These are phyloP conservation scores for Napeogenes sylphis DNA, from an alignment of 2,888 invertebrate genomes.

Conservation along the genomic window DNA sequence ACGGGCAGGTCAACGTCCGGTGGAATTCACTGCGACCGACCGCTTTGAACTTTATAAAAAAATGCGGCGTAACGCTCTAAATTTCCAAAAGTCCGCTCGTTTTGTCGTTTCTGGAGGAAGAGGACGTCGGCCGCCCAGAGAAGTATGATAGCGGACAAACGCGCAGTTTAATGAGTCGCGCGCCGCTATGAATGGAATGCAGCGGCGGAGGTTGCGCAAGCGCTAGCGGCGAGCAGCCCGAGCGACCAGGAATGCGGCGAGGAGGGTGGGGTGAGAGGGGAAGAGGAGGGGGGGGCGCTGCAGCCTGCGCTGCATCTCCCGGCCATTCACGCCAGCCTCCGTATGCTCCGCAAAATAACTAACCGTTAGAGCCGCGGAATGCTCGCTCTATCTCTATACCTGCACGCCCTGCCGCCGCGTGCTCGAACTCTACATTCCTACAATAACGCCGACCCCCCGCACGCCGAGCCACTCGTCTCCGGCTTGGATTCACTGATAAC, in stretches of 20 bases:
- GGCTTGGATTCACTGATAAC: constrained; percentile 42
- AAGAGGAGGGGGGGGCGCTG: constrained; percentile 40
- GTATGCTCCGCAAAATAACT: constrained; percentile 69
- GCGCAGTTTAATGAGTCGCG: constrained; percentile 38
- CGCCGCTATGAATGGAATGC: constrained; percentile 75
- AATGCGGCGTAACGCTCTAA: constrained; percentile 73
- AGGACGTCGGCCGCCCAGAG: constrained; percentile 32
- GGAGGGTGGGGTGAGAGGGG: constrained; percentile 34
- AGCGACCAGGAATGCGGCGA: constrained; percentile 39
- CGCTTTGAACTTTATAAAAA: constrained; percentile 71
- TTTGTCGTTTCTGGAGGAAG: constrained; percentile 56
- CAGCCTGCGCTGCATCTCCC: constrained; percentile 65
- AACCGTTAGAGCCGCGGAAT: constrained; percentile 74
- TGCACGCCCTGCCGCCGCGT: constrained; percentile 14
- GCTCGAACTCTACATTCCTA: constrained; percentile 41
- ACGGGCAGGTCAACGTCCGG: constrained; percentile 70
- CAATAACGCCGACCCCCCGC: constrained; percentile 34
- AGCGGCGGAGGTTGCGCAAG: constrained; percentile 72
- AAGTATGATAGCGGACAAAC: constrained; percentile 21
- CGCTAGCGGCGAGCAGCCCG: constrained; percentile 60
- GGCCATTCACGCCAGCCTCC: constrained; percentile 70
- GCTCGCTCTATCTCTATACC: constrained; percentile 68
- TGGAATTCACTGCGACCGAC: constrained; percentile 68
- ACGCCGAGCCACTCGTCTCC: constrained; percentile 28
- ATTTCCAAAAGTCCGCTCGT: constrained; percentile 64